Conservation (phyloP, 64 coral and sea anemone genomes). For the Exaiptasia diaphana region DNA sequence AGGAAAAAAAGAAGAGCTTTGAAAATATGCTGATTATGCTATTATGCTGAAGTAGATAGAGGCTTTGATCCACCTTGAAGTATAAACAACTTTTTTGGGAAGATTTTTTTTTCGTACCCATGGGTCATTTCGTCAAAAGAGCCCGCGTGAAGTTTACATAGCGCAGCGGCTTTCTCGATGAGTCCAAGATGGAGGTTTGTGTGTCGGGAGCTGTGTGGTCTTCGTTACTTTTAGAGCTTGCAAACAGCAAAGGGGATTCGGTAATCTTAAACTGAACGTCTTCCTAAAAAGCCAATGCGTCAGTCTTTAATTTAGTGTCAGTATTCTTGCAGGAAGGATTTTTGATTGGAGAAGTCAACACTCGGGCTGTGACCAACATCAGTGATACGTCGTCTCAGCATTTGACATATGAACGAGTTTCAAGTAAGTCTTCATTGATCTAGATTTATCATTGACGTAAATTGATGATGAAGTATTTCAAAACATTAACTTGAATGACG, state of each 20-base stretch:
- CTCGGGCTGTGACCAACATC: conserved; percentile 33
- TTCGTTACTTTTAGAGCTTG: conserved; percentile 52
- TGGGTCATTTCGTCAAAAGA: no score
- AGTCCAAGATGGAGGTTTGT: conserved; percentile 59
- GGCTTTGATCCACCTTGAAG: no score
- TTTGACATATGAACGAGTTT: conserved; percentile 45
- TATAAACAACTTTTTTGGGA: no score
- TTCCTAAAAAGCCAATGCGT: not conserved
- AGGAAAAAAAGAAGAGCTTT: no score
- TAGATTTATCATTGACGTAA: no score
- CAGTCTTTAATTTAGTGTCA: not conserved
- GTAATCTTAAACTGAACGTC: not conserved
- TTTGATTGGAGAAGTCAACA: conserved; percentile 32
- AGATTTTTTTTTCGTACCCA: no score
- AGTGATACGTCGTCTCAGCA: conserved; percentile 57
- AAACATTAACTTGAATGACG: no score
- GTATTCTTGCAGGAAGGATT: conserved; percentile 35
- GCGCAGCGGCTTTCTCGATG: conserved; percentile 10
- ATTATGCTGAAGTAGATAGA: no score
- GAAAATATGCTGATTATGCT: no score
- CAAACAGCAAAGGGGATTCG: conserved; percentile 43
- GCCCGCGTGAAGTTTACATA: not conserved
- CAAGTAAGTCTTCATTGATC: conserved; percentile 19
- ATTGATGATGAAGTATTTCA: no score
- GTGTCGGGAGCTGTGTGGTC: conserved; percentile 47